Base-by-base conservation (phyloP, 2,113 vertebrate genomes). In the Plotosus lineatus region DNA sequence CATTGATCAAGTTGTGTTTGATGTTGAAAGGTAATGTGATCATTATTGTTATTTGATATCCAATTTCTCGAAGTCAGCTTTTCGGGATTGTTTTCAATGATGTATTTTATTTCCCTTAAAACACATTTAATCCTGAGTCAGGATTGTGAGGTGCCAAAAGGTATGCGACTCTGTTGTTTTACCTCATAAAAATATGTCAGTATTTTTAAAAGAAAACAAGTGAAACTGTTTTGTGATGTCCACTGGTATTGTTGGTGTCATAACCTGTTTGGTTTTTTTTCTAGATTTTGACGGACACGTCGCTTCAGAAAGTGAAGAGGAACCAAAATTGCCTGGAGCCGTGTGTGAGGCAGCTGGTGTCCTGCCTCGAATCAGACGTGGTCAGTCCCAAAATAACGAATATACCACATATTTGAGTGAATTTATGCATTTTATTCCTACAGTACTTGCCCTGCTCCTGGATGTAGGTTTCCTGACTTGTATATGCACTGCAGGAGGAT, bases 271-370 rank as follows among this genome's bases (percentile, higher is more conserved):
- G 15, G 58, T 50, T 23, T n/a, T 53, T n/a, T 71, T 42, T 58
- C 1, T 89, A 99, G 98, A 95, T 96, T 85, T 84, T 99, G 89
- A 98, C 96, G 15, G 98, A 99, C 87, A 98, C 97, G 2, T 99
- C 97, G 0, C 92, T 99, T 50, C 97, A 99, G 90, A 99, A 99
- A 88, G 98, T 99, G 86, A 99, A 99, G 87, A 92, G 98, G 84
- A 99, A 98, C 91, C 97, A 99, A 93, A 99, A 97, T 91, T 99
- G 98, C 81, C 88, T 99, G 89, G 98, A 99, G 91, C 98, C 98
- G 0, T 99, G 98, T 83, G 94, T 99, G 77, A 94, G 98, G 58
- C 97, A 98, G 92, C 92, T 99, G 11, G 97, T 99, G 81, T 99
- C 98, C 86, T 98, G 96, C 76, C 92, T 99, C 66, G 97, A 99